phyloP scores from a whole-genome alignment of 2,888 invertebrate genomes.

The Microctonus aethiopoides region DNA sequence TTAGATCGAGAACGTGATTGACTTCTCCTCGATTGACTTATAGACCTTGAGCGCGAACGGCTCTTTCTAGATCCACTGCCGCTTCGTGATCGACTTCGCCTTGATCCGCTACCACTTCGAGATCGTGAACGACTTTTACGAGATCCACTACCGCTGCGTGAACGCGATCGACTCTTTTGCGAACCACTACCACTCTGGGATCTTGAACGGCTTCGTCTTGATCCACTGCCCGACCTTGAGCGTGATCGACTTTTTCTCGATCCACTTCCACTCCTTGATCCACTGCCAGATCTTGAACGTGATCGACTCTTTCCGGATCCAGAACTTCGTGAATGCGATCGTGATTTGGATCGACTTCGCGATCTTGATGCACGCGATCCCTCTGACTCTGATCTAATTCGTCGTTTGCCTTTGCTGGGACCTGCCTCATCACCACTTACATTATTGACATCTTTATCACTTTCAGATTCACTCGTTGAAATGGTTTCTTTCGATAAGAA shows the following conservation, averaged over 20 bases:
- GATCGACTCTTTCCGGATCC: slow-evolving; percentile 51
- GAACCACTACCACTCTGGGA: slow-evolving; percentile 56
- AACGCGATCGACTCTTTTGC: slow-evolving; percentile 49
- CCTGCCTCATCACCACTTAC: slow-evolving; percentile 69
- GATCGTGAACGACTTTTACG: slow-evolving; percentile 36
- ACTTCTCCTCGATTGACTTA: slow-evolving; percentile 44
- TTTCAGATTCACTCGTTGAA: slow-evolving; percentile 87
- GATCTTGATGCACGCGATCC: slow-evolving; percentile 67
- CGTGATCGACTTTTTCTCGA: slow-evolving; percentile 65
- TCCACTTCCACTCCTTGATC: slow-evolving; percentile 53
- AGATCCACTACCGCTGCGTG: slow-evolving; percentile 46
- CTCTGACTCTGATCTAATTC: slow-evolving; percentile 75
- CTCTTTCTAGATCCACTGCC: slow-evolving; percentile 56
- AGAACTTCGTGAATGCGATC: slow-evolving; percentile 55
- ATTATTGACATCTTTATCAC: slow-evolving; percentile 72
- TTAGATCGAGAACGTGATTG: slow-evolving; percentile 29
- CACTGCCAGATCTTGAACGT: slow-evolving; percentile 61
- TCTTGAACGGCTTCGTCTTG: slow-evolving; percentile 29
- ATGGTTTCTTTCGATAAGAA: slow-evolving; percentile 95
- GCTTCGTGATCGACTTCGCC: slow-evolving; percentile 47
- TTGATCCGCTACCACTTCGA: neutral
- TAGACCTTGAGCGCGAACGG: slow-evolving; percentile 38
- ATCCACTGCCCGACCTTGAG: slow-evolving; percentile 54
- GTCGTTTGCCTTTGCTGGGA: slow-evolving; percentile 69
- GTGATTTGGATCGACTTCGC: slow-evolving; percentile 63